phyloP scores from a whole-genome alignment of 1,140 invertebrate species.

The Wasmannia auropunctata region DNA sequence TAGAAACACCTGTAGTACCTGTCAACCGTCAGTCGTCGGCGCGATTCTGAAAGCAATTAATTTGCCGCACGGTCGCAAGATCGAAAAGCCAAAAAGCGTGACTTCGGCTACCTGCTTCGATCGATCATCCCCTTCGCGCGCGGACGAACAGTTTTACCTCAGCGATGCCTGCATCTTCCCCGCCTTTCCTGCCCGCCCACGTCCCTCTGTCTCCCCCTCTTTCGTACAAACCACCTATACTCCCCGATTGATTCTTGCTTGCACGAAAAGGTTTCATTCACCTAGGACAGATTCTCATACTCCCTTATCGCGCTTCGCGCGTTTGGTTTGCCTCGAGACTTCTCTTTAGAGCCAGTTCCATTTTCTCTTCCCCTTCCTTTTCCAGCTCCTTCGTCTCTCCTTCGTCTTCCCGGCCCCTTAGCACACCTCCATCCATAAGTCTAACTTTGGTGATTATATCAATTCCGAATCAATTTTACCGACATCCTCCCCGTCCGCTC shows the following conservation, averaged over 20 bases:
- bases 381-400: background rate
- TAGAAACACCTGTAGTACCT: conserved; percentile 10
- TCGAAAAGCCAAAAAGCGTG: conserved; percentile 42
- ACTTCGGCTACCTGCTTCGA: conserved; percentile 51
- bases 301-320: conserved; percentile 32
- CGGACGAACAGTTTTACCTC: background rate
- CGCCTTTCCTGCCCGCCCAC: background rate
- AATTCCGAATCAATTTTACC: conserved; percentile 79
- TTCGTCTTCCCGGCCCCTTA: background rate
- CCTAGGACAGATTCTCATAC: conserved; percentile 37
- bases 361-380: background rate
- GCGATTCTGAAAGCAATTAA: conserved; percentile 63
- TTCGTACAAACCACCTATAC: conserved; percentile 1
- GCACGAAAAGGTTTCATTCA: conserved; percentile 17
- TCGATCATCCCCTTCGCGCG: conserved; percentile 60
- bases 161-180: conserved; percentile 4
- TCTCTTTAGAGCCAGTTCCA: background rate
- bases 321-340: conserved; percentile 40
- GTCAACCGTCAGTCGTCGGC: background rate
- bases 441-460: conserved; percentile 76
- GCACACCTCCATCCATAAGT: conserved; percentile 42
- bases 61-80: conserved; percentile 28
- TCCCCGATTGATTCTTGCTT: conserved; percentile 57
- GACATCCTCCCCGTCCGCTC: conserved; percentile 55
- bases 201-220: background rate